Evolutionary conservation across 2,797 vertebrate species (phyloP).

Genomic region (Lagorchestes hirsutus): DNA sequence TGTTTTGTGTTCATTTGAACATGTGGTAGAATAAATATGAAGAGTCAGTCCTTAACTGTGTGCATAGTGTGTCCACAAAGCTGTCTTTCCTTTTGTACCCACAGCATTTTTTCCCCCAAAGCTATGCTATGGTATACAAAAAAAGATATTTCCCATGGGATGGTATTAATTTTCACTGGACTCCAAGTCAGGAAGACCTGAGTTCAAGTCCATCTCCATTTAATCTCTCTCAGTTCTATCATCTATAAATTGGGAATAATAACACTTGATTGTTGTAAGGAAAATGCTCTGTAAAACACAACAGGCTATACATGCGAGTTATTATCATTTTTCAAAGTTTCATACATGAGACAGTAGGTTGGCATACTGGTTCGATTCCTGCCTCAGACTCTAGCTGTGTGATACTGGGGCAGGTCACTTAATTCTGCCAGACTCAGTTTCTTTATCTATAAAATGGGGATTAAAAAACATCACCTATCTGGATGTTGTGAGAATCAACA

Average conservation of each 20-base stretch:
- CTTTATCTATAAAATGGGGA: neutral
- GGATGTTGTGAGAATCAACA: neutral
- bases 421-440: neutral
- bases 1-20: constrained; percentile 42
- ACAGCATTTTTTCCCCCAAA: neutral
- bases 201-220: neutral
- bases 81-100: neutral
- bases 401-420: neutral
- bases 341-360: neutral
- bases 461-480: neutral
- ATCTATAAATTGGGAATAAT: neutral
- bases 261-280: neutral
- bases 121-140: neutral
- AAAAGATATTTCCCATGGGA: neutral
- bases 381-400: neutral
- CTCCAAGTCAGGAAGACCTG: neutral
- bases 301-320: neutral
- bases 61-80: neutral
- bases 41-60: neutral
- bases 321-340: neutral
- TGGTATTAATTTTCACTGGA: neutral
- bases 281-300: neutral
- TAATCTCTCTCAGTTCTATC: neutral
- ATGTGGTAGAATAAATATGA: constrained; percentile 36
- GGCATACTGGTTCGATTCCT: neutral